Base-by-base conservation (phyloP, 2,888 invertebrate genomes). In the Zhuqinia jingwanae region DNA sequence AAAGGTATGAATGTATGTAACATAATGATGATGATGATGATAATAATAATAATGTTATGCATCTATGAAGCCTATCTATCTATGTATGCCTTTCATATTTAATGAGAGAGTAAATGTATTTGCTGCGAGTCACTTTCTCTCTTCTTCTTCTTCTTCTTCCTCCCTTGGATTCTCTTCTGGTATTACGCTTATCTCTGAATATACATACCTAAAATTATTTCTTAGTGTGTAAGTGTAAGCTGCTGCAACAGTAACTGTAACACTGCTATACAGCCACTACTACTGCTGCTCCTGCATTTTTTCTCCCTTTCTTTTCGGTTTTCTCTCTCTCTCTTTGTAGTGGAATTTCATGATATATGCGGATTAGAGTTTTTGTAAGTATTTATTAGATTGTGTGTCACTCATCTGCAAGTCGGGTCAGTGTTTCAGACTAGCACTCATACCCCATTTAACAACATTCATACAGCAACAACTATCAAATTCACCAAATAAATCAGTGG, bases 81-180 rank as follows among this genome's bases (percentile, higher is more conserved):
- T n/a, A n/a, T 83, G 83, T 76, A 76, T 83, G 83, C 76, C 47
- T 65, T 83, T 63, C 75, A 83, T 83, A 83, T 83, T 83, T 83
- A 83, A 83, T 83, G 83, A 83, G 83, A n/a, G n/a, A 63, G 68
- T 27, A 82, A 75, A 73, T 82, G 82, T 82, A 82, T 25, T n/a
- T n/a, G n/a, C n/a, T n/a, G 68, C n/a, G 17, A 81, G 75, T 58
- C 75, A 82, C 73, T 70, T 81, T 80, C 79, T 30, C 42, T 36
- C n/a, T n/a, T n/a, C n/a, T n/a, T n/a, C n/a, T n/a, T n/a, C n/a
- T n/a, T n/a, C n/a, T n/a, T n/a, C n/a, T n/a, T n/a, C n/a, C n/a
- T n/a, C n/a, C 15, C 20, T 45, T 81, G 68, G 42, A 78, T 25
- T 47, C 68, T 70, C 63, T n/a, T n/a, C 10, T 63, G 30, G 68